Evolutionary conservation across 2,113 vertebrate species (phyloP).

Genomic region (Mugil cephalus): DNA sequence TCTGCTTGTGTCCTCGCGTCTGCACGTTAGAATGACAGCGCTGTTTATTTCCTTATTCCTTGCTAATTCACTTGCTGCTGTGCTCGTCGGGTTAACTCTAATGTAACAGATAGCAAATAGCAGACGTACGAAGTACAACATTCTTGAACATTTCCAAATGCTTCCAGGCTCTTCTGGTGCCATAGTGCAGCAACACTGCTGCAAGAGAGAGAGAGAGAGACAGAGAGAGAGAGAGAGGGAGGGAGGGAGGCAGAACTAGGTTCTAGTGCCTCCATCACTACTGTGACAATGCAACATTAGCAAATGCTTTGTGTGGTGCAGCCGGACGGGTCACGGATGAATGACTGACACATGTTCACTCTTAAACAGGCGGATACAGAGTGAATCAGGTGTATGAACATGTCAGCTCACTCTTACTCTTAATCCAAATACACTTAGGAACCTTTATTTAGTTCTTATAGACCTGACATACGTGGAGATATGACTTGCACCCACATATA

Average conservation of each 20-base stretch:
- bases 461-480: not conserved
- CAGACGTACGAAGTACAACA: too few species aligned
- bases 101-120: too few species aligned
- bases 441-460: not conserved
- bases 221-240: conserved; percentile 17
- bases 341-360: conserved; percentile 37
- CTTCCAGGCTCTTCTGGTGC: too few species aligned
- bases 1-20: too few species aligned
- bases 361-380: conserved; percentile 3
- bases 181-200: conserved; percentile 19
- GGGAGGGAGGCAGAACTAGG: conserved; percentile 13
- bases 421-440: not conserved
- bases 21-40: too few species aligned
- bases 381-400: conserved; percentile 17
- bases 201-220: conserved; percentile 19
- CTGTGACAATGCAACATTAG: conserved; percentile 39
- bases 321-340: conserved; percentile 30
- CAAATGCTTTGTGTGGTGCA: conserved; percentile 19
- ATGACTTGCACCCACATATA: not conserved
- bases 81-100: too few species aligned
- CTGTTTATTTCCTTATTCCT: too few species aligned
- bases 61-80: too few species aligned
- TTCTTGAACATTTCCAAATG: too few species aligned
- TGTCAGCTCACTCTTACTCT: not conserved
- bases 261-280: not conserved